Base-by-base conservation (phyloP, 2,797 vertebrate genomes). In the Pangasius larnaudii region DNA sequence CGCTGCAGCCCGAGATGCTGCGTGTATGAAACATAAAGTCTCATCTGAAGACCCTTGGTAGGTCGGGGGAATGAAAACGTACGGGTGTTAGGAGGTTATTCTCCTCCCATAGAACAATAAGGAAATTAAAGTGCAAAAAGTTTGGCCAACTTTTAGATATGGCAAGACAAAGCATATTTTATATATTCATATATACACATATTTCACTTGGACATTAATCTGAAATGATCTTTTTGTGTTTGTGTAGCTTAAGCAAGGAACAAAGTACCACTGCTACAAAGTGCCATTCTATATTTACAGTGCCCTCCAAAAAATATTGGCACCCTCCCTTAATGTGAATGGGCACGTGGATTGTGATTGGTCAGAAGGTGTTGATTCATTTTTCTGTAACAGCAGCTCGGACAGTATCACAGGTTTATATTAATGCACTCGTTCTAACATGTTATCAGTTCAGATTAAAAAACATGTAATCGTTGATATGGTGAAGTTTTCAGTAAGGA, bases 11-110 rank as follows among this genome's bases (percentile, higher is more conserved):
- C 93, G 92, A 95, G 94, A 95, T 96, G 95, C 94, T 88, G 93
- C 94, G 94, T 94, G 94, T 96, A 95, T 96, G 94, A 96, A 96
- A 96, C 95, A 96, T 96, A 96, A 96, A 95, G 95, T 95, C 96
- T 96, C 94, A 96, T 96, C 96, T 96, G 94, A 94, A 95, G 95
- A 94, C 95, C 95, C 95, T 88, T 42, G 78, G 94, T 95, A 95
- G 94, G 93, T 59, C 89, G 22, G 46, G 81, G 75, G 92, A 95
- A 95, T 95, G 92, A 95, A 94, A 94, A 95, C 94, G 89, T 93
- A 95, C 93, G 92, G 91, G 90, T 94, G 91, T 89, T 89, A 90
- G 93, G 71, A 88, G 95, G 94, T 95, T 96, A 95, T 95, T 95
- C 95, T 95, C 95, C 94, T 94, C 95, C 95, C 94, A 89, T 94